Evolutionary conservation across 1,140 invertebrate genomes (phyloP).

Genomic region (Zelostemma sp.): DNA sequence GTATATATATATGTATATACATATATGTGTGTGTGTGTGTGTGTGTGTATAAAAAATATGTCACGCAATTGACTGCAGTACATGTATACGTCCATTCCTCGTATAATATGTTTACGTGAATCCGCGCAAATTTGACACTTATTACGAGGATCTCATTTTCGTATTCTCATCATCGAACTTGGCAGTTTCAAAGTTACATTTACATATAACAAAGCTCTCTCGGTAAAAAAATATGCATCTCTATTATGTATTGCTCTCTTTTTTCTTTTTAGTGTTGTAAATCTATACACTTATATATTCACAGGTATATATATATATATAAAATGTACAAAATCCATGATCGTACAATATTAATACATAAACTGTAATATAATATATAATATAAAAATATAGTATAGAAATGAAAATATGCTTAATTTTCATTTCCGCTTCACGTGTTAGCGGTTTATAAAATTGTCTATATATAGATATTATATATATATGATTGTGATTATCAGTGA

Average conservation of each 20-base stretch:
- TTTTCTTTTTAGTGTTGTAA: too few relatives aligned
- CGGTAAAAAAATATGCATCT: conserved; percentile 1
- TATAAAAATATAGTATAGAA: background rate
- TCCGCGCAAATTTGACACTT: conserved; percentile 14
- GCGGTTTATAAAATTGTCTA: background rate
- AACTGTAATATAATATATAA: too few relatives aligned
- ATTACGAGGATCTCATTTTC: conserved; percentile 5
- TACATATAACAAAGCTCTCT: conserved; percentile 1
- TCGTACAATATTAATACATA: too few relatives aligned
- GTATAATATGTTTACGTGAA: conserved; percentile 1
- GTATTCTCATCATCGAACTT: background rate
- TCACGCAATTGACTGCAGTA: background rate
- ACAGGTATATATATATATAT: conserved; percentile 4
- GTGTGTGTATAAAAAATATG: background rate
- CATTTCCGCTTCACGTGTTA: background rate
- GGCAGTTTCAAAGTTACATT: background rate
- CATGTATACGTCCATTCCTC: background rate
- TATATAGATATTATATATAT: background rate
- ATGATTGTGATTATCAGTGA: too few relatives aligned
- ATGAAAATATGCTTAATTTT: conserved; percentile 2
- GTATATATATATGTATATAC: too few relatives aligned
- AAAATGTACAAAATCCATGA: conserved; percentile 10
- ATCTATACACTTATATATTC: conserved; percentile 13
- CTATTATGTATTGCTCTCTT: conserved; percentile 6
- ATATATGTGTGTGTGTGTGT: too few relatives aligned